Percentiles rank a stretch among this genome's conserved stretches.
Evolutionary conservation across 2,888 invertebrate species (phyloP).

Genomic region (Agapetus fuscipes): DNA sequence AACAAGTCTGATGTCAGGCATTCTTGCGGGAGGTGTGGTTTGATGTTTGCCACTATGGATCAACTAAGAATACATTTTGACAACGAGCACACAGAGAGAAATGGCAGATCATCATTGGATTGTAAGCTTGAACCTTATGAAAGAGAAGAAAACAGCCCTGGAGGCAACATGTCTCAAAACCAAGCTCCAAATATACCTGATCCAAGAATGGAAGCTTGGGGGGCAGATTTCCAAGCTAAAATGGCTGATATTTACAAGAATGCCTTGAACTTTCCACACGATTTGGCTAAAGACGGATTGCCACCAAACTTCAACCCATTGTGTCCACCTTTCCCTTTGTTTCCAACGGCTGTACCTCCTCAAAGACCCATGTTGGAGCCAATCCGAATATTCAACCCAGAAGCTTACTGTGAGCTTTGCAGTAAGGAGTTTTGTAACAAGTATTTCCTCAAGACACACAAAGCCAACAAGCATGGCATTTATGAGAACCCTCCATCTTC

Average conservation of each 20-base stretch:
- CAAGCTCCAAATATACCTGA: conserved; percentile 10
- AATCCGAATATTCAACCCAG: conserved; percentile 87
- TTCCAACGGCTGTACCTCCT: conserved; percentile 27
- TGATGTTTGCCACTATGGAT: conserved; percentile 15
- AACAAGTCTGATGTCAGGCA: conserved; percentile 11
- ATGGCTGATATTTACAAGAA: conserved; percentile 46
- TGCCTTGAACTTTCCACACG: conserved; percentile 39
- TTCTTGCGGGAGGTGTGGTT: conserved; percentile 17
- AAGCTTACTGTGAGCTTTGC: conserved; percentile 95
- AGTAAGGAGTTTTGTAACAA: conserved; percentile 99
- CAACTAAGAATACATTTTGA: conserved; percentile 16
- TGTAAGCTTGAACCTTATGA: conserved; percentile 20
- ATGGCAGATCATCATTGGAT: conserved; percentile 15
- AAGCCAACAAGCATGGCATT: conserved; percentile 95
- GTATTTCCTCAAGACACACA: conserved; percentile 95
- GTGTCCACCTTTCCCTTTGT: conserved; percentile 43
- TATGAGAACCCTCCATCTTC: conserved; percentile 49
- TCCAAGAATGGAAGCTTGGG: conserved; percentile 22
- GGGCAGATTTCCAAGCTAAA: conserved; percentile 38
- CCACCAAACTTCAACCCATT: conserved; percentile 42
- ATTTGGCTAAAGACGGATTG: conserved; percentile 29
- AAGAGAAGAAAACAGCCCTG: conserved; percentile 15
- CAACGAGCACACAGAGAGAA: conserved; percentile 18
- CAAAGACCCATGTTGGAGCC: conserved; percentile 39
- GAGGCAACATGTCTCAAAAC: conserved; percentile 9